Base-by-base conservation (phyloP, 1,140 invertebrate genomes). In the Temnothorax longispinosus region DNA sequence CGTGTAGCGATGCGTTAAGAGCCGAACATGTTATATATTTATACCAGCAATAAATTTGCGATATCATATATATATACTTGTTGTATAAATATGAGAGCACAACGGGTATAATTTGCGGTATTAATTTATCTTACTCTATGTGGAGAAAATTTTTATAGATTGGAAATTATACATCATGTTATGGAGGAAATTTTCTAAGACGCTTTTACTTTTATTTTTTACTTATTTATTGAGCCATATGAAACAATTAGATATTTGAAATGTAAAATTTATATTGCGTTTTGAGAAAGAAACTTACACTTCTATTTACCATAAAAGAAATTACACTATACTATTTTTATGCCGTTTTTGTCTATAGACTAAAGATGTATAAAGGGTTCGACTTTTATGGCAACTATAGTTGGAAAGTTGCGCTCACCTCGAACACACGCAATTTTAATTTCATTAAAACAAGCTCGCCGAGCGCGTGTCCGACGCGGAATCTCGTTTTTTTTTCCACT, bases 161-260 rank as follows among this genome's bases (percentile, higher is more conserved):
- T 44, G 21, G 13, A 60, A 7, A 72, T 58, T 82, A 58, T 58
- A 47, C 13, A 44, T 44, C 1, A 27, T 27, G 18, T 82, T 47
- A 72, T 38, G 18, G 52, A 7, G 44, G 67, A 27, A 27, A 82
- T 82, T 72, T 82, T 82, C 38, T 47, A 47, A 71, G 32, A 65
- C 27, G 78, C 52, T 60, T 21, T 82, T 82, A 82, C 38, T 74
- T 81, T 82, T 82, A 82, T 27, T 74, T 81, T 81, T 81, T 38
- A 5, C 5, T 15, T 21, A 32, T 58, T 35, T 60, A 47, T 74
- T 15, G 27, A 58, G 8, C 56, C 13, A 15, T n/a, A 38, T 41
- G 10, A 50, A 56, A 35, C 18, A n/a, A 65, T 52, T 41, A 6
- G 10, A 54, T 44, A 67, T 54, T 32, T 67, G 4, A 41, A 67